A percentile compares a stretch with the other conserved stretches of the same genome.
phyloP scores from a whole-genome alignment of 2,797 vertebrate species.

The Champsocephalus gunnari region DNA sequence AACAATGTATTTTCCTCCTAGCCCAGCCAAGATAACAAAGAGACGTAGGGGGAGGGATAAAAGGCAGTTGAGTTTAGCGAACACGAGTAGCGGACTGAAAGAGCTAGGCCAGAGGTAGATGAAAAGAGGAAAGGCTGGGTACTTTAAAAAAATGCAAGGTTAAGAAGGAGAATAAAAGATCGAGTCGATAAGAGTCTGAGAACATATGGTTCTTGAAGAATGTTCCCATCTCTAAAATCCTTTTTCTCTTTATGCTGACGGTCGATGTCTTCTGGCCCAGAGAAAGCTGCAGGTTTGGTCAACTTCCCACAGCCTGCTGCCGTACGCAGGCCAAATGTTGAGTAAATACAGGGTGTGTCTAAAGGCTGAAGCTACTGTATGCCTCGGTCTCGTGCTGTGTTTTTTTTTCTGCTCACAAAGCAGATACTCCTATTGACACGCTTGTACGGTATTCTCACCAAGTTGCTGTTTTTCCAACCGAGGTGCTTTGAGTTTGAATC shows the following conservation, averaged over 20 bases:
- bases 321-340: constrained; percentile 41
- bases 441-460: constrained; percentile 65
- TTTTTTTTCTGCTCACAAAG: constrained; percentile 40
- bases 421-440: constrained; percentile 58
- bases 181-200: neutral
- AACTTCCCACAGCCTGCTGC: constrained; percentile 42
- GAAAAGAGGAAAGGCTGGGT: constrained; percentile 18
- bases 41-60: constrained; percentile 14
- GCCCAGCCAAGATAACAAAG: constrained; percentile 41
- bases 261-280: constrained; percentile 39
- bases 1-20: constrained; percentile 52
- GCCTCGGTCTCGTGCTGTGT: constrained; percentile 30
- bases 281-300: constrained; percentile 47
- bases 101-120: constrained; percentile 17
- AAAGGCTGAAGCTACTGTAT: constrained; percentile 53
- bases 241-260: constrained; percentile 42
- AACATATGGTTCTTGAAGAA: constrained; percentile 10
- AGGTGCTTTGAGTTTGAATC: constrained; percentile 26
- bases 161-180: neutral
- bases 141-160: neutral
- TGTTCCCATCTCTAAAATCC: constrained; percentile 13
- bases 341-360: constrained; percentile 78
- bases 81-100: constrained; percentile 3
- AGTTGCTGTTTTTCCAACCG: constrained; percentile 67
- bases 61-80: constrained; percentile 21